These are phyloP conservation scores for Sorex araneus DNA, from an alignment of 2,113 vertebrate species.

Conservation along the genomic window DNA sequence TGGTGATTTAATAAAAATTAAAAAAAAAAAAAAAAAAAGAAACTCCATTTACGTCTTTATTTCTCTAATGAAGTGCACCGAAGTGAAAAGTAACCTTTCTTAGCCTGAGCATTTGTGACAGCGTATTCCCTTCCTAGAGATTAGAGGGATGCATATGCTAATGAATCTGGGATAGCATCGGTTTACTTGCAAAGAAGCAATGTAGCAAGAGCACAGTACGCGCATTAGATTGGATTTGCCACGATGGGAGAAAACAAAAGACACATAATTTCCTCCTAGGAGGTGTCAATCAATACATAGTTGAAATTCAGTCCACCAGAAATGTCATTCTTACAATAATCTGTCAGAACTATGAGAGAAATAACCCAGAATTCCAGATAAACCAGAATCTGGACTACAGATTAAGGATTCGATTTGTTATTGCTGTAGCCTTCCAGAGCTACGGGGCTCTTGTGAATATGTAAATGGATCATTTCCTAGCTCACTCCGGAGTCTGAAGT, in stretches of 20 bases:
- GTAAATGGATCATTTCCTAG: background rate
- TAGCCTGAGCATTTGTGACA: constrained; percentile 68
- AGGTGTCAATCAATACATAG: background rate
- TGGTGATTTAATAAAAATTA: no score
- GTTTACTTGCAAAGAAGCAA: background rate
- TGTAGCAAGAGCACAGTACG: background rate
- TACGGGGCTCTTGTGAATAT: background rate
- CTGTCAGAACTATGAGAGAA: background rate
- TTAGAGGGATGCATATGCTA: constrained; percentile 49
- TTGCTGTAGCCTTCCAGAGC: background rate
- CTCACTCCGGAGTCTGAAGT: background rate
- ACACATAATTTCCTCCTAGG: background rate
- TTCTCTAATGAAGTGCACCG: constrained; percentile 75
- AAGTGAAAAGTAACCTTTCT: constrained; percentile 77
- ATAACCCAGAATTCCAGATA: constrained; percentile 17
- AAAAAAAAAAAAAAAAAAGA: no score
- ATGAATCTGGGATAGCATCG: background rate
- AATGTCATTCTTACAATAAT: background rate
- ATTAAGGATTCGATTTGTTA: background rate
- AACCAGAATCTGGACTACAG: background rate
- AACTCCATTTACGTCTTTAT: constrained; percentile 73
- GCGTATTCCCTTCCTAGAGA: constrained; percentile 65
- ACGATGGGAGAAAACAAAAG: background rate
- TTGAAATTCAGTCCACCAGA: background rate
- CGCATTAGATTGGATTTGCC: background rate